Evolutionary conservation across 2,888 invertebrate genomes (phyloP).

Genomic region (Aporophyla lueneburgensis): DNA sequence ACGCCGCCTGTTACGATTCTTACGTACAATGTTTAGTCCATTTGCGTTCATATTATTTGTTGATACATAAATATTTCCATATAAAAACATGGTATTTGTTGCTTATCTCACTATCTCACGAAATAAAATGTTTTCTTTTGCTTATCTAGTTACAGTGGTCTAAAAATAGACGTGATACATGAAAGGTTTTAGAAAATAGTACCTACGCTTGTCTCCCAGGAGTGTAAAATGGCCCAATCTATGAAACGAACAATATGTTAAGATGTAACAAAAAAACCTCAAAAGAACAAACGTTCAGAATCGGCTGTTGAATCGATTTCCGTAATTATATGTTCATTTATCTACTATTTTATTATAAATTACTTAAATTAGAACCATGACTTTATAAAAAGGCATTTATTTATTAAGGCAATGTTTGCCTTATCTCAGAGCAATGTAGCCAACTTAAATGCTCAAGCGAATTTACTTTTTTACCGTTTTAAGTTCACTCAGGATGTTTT

Average conservation of each 20-base stretch:
- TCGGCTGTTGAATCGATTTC: neutral
- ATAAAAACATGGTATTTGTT: too few species aligned
- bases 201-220: neutral
- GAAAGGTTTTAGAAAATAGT: constrained; percentile 8
- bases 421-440: neutral
- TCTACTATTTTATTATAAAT: too few species aligned
- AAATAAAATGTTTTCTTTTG: neutral
- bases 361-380: neutral
- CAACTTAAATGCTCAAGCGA: neutral
- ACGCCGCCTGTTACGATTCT: too few species aligned
- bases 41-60: too few species aligned
- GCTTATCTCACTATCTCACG: neutral
- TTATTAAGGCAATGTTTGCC: neutral
- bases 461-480: neutral
- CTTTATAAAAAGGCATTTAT: neutral
- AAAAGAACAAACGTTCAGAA: neutral
- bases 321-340: neutral
- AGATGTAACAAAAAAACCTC: neutral
- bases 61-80: too few species aligned
- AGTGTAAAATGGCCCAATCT: neutral
- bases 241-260: neutral
- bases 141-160: neutral
- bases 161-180: neutral
- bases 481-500: neutral
- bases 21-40: too few species aligned